These are phyloP conservation scores for Spongilla lacustris DNA, from an alignment of 37 sponge, comb jelly and placozoan species.

Conservation along the genomic window DNA sequence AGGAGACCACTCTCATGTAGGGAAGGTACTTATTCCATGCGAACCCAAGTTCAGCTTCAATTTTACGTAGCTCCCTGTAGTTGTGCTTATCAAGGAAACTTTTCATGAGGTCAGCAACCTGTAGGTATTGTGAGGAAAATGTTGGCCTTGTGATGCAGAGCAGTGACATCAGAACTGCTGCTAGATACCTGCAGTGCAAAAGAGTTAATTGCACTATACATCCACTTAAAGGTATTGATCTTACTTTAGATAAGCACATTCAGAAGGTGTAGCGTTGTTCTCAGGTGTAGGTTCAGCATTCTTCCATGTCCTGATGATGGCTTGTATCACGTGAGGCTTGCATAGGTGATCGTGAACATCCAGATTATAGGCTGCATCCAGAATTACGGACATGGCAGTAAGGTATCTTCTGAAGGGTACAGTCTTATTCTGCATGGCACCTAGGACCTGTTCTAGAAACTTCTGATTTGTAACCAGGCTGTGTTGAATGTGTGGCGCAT, in stretches of 20 bases:
- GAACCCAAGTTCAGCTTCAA: slow-evolving; percentile 28
- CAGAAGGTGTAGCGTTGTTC: no score
- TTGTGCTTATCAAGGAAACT: slow-evolving; percentile 14
- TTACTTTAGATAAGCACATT: no score
- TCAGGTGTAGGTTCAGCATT: no score
- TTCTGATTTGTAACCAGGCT: no score
- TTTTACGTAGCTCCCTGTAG: background rate
- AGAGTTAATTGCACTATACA: background rate
- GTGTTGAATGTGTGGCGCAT: no score
- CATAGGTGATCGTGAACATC: slow-evolving; percentile 44
- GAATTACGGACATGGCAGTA: background rate
- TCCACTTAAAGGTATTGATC: no score
- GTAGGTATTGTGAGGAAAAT: background rate
- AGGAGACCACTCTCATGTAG: slow-evolving; percentile 22
- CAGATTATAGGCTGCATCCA: slow-evolving; percentile 10
- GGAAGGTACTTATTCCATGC: slow-evolving; percentile 35
- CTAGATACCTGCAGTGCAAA: slow-evolving; percentile 15
- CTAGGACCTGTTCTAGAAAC: no score
- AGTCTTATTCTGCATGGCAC: no score
- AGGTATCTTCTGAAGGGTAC: no score
- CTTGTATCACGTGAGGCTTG: slow-evolving; percentile 7
- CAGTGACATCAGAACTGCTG: slow-evolving; percentile 9
- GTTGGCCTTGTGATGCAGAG: slow-evolving; percentile 7
- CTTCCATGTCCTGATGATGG: slow-evolving; percentile 17
- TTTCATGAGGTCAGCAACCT: background rate